phyloP scores from a whole-genome alignment of 2,888 invertebrate species.

The Eupsilia transversa region DNA sequence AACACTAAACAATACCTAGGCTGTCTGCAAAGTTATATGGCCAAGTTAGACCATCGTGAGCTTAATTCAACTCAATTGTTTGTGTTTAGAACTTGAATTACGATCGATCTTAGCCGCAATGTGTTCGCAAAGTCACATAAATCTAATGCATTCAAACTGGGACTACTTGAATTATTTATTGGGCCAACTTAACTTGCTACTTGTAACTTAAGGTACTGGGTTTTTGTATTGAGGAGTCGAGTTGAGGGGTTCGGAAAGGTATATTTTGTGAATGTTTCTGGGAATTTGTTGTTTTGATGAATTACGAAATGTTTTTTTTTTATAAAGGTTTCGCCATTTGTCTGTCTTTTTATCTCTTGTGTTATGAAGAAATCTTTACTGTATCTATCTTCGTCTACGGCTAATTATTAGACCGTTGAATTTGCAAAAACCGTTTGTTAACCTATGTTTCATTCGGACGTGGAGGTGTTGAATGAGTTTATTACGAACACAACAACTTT shows the following conservation, averaged over 20 bases:
- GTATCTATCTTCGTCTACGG: neutral
- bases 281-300: neutral
- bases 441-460: neutral
- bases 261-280: constrained; percentile 12
- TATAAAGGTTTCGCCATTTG: neutral
- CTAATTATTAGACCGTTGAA: neutral
- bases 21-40: constrained; percentile 64
- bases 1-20: constrained; percentile 30
- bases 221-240: constrained; percentile 43
- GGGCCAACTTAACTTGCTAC: constrained; percentile 44
- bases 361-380: neutral
- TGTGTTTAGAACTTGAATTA: constrained; percentile 65
- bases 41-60: constrained; percentile 44
- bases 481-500: neutral
- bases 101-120: constrained; percentile 66
- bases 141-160: constrained; percentile 68
- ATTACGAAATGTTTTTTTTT: neutral
- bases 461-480: neutral
- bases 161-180: constrained; percentile 68
- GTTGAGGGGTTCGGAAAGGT: neutral
- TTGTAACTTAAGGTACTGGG: constrained; percentile 31
- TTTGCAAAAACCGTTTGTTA: neutral
- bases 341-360: neutral
- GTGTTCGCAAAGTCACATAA: constrained; percentile 66
- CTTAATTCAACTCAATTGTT: constrained; percentile 64